phyloP scores from a whole-genome alignment of 2,113 vertebrate genomes.

The Zapornia atra region DNA sequence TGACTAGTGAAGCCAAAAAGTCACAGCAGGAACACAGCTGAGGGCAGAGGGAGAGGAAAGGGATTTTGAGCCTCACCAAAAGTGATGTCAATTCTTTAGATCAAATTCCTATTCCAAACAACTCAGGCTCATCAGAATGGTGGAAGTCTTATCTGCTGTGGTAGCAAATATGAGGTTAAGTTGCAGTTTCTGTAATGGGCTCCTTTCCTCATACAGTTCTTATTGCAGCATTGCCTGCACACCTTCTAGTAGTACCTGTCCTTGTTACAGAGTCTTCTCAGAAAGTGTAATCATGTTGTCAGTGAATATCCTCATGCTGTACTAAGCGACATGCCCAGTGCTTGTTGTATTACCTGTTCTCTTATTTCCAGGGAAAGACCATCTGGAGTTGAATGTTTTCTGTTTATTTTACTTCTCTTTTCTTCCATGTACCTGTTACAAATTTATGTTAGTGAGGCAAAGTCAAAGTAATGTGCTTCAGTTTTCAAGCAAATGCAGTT shows the following conservation, averaged over 20 bases:
- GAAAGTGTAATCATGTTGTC: not conserved
- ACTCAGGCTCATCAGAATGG: not conserved
- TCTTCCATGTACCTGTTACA: not conserved
- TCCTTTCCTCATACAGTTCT: not conserved
- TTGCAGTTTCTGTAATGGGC: not conserved
- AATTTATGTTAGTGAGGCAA: not conserved
- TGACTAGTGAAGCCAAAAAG: constrained; percentile 40
- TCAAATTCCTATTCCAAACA: not conserved
- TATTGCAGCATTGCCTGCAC: not conserved
- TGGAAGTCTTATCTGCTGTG: not conserved
- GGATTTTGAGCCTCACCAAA: not conserved
- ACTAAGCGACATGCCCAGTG: not conserved
- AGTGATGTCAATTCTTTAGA: not conserved
- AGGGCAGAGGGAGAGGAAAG: not conserved
- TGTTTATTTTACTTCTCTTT: not conserved
- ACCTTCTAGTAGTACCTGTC: not conserved
- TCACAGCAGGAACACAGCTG: constrained; percentile 23
- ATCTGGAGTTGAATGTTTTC: not conserved
- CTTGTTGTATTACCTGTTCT: not conserved
- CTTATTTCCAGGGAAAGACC: not conserved
- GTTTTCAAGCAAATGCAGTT: not conserved
- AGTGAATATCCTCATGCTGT: not conserved
- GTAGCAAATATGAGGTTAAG: not conserved
- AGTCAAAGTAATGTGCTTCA: not conserved
- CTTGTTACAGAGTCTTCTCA: not conserved